Percentiles rank a stretch among this genome's conserved stretches.
phyloP scores from a whole-genome alignment of 2,888 invertebrate species.

The Dicranocentrus wangi region DNA sequence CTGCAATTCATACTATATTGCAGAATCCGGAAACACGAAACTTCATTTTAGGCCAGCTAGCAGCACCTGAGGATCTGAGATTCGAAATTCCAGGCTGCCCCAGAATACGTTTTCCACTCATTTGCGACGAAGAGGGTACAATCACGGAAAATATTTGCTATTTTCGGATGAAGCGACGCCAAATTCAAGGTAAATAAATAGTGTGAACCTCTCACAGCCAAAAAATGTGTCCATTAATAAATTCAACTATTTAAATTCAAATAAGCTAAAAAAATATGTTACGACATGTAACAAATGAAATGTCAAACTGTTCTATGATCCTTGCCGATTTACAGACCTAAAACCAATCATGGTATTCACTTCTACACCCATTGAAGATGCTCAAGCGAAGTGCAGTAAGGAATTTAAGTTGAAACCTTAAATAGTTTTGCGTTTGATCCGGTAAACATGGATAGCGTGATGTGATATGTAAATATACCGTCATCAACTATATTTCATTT shows the following conservation, averaged over 20 bases:
- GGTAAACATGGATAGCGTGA: no score
- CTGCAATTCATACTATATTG: no score
- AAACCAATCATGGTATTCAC: constrained; percentile 35
- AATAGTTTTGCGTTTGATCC: not conserved
- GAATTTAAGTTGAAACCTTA: constrained; percentile 21
- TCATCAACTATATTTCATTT: not conserved
- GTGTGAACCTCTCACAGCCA: not conserved
- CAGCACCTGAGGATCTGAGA: no score
- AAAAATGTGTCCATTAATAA: not conserved
- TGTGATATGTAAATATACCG: not conserved
- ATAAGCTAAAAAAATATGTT: not conserved
- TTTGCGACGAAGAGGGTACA: constrained; percentile 36
- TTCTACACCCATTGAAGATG: constrained; percentile 24
- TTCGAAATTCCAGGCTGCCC: constrained; percentile 50
- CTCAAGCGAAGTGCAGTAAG: constrained; percentile 33
- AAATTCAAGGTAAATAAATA: constrained; percentile 28
- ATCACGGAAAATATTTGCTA: constrained; percentile 51
- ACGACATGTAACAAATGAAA: no score
- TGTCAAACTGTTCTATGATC: no score
- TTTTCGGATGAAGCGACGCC: constrained; percentile 42
- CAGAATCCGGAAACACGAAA: no score
- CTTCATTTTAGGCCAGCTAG: no score
- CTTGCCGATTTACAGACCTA: not conserved
- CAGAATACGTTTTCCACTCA: constrained; percentile 45
- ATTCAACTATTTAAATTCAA: not conserved